Conservation (phyloP, 2,113 vertebrate species). For the Takifugu bimaculatus region DNA sequence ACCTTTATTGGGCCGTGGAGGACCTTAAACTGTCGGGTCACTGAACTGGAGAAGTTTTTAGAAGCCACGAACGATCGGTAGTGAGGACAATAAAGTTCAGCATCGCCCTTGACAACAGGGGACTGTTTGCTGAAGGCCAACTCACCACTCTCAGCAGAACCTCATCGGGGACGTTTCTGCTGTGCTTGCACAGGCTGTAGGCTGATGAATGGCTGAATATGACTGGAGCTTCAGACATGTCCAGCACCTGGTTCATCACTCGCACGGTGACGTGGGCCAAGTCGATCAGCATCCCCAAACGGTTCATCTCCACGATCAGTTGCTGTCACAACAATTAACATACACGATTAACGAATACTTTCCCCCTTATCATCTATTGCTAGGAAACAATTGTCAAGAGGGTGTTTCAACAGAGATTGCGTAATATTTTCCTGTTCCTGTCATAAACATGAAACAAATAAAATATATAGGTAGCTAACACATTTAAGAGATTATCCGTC, state of each 20-base stretch:
- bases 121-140: too few species aligned
- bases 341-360: too few species aligned
- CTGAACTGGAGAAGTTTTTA: too few species aligned
- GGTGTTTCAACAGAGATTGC: too few species aligned
- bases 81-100: too few species aligned
- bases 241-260: constrained; percentile 81
- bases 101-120: too few species aligned
- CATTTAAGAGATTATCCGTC: constrained; percentile 7
- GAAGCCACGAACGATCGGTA: too few species aligned
- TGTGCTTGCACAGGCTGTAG: constrained; percentile 71
- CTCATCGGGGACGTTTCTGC: constrained; percentile 84
- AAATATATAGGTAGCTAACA: background rate
- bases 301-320: constrained; percentile 88
- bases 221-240: constrained; percentile 80
- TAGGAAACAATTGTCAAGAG: too few species aligned
- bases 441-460: background rate
- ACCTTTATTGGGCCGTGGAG: too few species aligned
- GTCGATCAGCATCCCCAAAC: constrained; percentile 89
- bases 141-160: constrained; percentile 84
- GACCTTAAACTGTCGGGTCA: too few species aligned
- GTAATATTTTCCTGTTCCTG: too few species aligned
- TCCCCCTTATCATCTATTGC: too few species aligned
- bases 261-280: constrained; percentile 81
- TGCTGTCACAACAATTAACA: constrained; percentile 55
- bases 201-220: constrained; percentile 97